Conservation (phyloP, 2,888 invertebrate species). For the Eurytoma adleriae region DNA sequence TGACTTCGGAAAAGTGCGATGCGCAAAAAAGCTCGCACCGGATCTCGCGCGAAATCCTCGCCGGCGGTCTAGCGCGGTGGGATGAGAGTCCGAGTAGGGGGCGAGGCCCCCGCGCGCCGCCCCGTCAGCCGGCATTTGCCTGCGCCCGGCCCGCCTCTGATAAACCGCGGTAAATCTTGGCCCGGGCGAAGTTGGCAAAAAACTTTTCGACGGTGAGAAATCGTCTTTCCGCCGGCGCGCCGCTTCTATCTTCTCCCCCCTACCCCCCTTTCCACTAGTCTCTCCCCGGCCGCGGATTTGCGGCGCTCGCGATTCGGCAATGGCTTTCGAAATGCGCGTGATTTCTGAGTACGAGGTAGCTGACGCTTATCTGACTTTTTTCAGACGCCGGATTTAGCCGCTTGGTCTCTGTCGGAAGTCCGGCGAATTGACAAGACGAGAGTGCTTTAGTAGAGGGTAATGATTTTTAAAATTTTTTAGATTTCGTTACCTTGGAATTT, state of each 20-base stretch:
- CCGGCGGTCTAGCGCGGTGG: too few species aligned
- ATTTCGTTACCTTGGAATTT: too few species aligned
- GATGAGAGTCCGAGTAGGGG: too few species aligned
- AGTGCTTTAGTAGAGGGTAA: too few species aligned
- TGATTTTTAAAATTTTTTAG: too few species aligned
- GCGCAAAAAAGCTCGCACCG: too few species aligned
- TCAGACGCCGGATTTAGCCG: not conserved
- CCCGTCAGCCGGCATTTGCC: conserved; percentile 37
- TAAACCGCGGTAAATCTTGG: conserved; percentile 48
- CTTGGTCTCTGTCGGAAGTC: too few species aligned
- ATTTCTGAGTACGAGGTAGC: not conserved
- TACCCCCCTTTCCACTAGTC: too few species aligned
- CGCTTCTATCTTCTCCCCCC: not conserved
- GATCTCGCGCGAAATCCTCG: too few species aligned
- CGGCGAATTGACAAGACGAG: too few species aligned
- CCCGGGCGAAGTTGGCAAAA: conserved; percentile 30
- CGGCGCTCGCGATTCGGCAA: conserved; percentile 13
- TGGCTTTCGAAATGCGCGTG: not conserved
- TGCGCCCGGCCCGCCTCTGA: conserved; percentile 26
- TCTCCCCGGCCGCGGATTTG: conserved; percentile 13
- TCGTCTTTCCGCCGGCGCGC: conserved; percentile 26
- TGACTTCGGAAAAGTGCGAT: too few species aligned
- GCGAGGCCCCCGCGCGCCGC: not conserved
- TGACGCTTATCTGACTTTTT: not conserved
- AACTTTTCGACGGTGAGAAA: conserved; percentile 49